Percentiles rank a stretch among this genome's conserved stretches.
Conservation (phyloP, 37 sponge, comb jelly and placozoan species). For the Agelas oroides region DNA sequence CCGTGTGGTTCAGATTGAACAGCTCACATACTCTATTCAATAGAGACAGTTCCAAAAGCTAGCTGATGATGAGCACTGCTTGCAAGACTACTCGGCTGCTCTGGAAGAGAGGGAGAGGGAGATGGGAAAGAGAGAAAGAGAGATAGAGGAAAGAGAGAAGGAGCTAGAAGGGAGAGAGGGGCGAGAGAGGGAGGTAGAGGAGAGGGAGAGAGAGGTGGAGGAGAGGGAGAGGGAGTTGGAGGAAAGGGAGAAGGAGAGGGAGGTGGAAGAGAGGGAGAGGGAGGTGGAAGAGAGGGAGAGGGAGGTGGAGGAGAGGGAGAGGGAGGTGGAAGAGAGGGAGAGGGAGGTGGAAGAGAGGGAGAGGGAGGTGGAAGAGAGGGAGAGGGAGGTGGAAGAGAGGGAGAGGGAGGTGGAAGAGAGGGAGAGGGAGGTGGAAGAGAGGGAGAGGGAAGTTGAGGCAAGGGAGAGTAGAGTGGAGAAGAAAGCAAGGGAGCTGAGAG, state of each 20-base stretch:
- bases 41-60: constrained; percentile 3
- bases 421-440: not conserved
- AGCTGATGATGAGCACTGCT: not conserved
- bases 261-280: not conserved
- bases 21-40: no score
- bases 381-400: not conserved
- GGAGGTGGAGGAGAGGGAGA: constrained; percentile 1
- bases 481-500: constrained; percentile 11
- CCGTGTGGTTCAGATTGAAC: no score
- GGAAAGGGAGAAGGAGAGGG: not conserved
- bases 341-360: not conserved
- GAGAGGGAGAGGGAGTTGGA: not conserved
- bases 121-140: no score
- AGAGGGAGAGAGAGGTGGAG: not conserved
- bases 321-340: not conserved
- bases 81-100: not conserved
- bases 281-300: constrained; percentile 21
- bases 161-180: no score
- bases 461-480: not conserved
- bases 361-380: not conserved
- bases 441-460: constrained; percentile 12
- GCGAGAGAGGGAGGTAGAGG: not conserved
- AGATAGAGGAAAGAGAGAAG: no score
- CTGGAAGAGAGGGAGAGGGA: no score
- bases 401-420: not conserved